These are phyloP conservation scores for Prionailurus bengalensis DNA, from an alignment of 2,113 vertebrate genomes.

Conservation along the genomic window DNA sequence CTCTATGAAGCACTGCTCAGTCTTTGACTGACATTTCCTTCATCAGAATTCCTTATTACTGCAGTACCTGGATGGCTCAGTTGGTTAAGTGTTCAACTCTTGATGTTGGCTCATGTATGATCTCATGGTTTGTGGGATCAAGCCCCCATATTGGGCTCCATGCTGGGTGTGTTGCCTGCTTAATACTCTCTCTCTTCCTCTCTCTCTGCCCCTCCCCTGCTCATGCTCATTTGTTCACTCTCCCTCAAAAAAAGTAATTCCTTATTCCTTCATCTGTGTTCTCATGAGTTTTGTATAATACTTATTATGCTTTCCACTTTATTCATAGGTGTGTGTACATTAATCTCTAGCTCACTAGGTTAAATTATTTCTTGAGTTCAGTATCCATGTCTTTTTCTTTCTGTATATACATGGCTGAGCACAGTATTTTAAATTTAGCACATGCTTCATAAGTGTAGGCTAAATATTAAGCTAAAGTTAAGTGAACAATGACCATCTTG, in stretches of 20 bases:
- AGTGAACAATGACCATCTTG: neutral
- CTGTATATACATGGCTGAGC: neutral
- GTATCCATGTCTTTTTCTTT: neutral
- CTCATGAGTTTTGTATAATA: neutral
- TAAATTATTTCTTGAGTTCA: neutral
- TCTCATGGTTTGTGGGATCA: too few relatives aligned
- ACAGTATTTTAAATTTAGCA: neutral
- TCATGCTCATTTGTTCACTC: too few relatives aligned
- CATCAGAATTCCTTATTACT: neutral
- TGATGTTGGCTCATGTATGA: too few relatives aligned
- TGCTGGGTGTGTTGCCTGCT: too few relatives aligned
- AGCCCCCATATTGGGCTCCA: too few relatives aligned
- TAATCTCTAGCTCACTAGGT: neutral
- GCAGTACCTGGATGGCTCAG: too few relatives aligned
- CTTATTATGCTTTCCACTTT: neutral
- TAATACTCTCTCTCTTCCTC: too few relatives aligned
- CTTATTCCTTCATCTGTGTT: neutral
- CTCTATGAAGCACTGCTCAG: neutral
- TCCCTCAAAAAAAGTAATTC: neutral
- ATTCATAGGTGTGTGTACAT: neutral
- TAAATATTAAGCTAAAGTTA: constrained; percentile 29
- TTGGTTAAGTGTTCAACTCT: too few relatives aligned
- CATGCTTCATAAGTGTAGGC: neutral
- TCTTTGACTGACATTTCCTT: neutral
- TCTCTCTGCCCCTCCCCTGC: too few relatives aligned